phyloP scores from a whole-genome alignment of 2,113 vertebrate genomes.

The Oncorhynchus masou region DNA sequence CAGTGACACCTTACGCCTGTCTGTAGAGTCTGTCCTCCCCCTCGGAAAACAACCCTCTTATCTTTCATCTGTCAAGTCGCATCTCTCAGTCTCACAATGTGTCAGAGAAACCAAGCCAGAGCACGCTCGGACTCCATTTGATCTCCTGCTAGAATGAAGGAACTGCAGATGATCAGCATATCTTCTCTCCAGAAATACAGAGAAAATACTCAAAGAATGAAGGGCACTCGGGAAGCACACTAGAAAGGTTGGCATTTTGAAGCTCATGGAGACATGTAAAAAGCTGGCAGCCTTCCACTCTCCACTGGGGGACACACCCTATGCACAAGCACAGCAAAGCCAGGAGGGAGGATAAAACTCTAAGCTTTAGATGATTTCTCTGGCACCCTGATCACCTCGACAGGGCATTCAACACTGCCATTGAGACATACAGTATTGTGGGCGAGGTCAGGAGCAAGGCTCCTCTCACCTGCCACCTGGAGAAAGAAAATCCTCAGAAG shows the following conservation, averaged over 20 bases:
- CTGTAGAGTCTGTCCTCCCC: constrained; percentile 55
- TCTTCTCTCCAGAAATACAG: constrained; percentile 24
- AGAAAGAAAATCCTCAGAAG: constrained; percentile 50
- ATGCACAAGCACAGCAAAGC: constrained; percentile 29
- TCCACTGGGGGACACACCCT: constrained; percentile 30
- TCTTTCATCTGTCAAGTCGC: constrained; percentile 63
- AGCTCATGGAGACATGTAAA: constrained; percentile 49
- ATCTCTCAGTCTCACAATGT: constrained; percentile 43
- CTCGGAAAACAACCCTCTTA: constrained; percentile 62
- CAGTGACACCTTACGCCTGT: constrained; percentile 58
- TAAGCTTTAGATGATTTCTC: constrained; percentile 40
- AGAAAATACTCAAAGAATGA: constrained; percentile 35
- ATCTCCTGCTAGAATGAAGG: constrained; percentile 59
- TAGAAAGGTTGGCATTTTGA: constrained; percentile 11
- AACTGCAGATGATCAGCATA: constrained; percentile 45
- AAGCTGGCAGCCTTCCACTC: constrained; percentile 39
- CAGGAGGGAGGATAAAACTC: constrained; percentile 39
- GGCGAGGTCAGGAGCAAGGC: constrained; percentile 52
- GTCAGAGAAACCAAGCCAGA: constrained; percentile 44
- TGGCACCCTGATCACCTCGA: constrained; percentile 15
- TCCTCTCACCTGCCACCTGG: constrained; percentile 71
- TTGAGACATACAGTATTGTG: constrained; percentile 45
- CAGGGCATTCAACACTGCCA: constrained; percentile 53
- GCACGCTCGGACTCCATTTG: constrained; percentile 62
- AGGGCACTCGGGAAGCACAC: constrained; percentile 10